Evolutionary conservation across 2,113 vertebrate genomes (phyloP).

Genomic region (Xenopus borealis): DNA sequence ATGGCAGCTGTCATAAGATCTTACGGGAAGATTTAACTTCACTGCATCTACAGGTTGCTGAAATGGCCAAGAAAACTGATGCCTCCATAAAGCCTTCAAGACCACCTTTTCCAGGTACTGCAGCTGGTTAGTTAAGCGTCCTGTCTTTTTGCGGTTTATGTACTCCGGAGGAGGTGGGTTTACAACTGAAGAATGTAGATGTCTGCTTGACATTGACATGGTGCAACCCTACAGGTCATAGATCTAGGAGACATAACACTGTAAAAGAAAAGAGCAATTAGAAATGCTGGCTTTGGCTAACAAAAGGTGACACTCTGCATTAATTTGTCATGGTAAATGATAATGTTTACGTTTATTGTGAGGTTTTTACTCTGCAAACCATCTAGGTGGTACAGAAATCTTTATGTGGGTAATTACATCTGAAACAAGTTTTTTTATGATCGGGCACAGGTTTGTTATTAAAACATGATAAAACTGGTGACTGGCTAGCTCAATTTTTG

Average conservation of each 20-base stretch:
- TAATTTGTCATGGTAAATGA: no score
- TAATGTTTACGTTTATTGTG: no score
- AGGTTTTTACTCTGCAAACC: no score
- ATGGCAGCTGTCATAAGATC: constrained; percentile 44
- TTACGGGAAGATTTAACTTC: constrained; percentile 82
- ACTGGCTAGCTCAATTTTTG: no score
- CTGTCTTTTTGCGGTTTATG: constrained; percentile 68
- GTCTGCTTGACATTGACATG: constrained; percentile 69
- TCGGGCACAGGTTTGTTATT: no score
- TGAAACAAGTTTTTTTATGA: no score
- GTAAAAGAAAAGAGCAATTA: not conserved
- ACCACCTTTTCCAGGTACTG: constrained; percentile 83
- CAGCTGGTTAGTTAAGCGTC: constrained; percentile 83
- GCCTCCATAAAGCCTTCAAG: constrained; percentile 80
- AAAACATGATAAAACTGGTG: no score
- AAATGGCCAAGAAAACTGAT: constrained; percentile 90
- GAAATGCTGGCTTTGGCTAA: no score
- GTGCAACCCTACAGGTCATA: constrained; percentile 11
- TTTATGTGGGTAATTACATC: no score
- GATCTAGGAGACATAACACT: not conserved
- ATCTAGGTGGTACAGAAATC: no score
- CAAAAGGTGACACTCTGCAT: no score
- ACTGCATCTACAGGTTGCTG: constrained; percentile 89
- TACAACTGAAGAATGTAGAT: constrained; percentile 50
- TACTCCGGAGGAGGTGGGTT: constrained; percentile 86